Evolutionary conservation across 2,888 invertebrate species (phyloP), one percentile per base, ranked within the genome.

Genomic region (Harmothoe impar): DNA sequence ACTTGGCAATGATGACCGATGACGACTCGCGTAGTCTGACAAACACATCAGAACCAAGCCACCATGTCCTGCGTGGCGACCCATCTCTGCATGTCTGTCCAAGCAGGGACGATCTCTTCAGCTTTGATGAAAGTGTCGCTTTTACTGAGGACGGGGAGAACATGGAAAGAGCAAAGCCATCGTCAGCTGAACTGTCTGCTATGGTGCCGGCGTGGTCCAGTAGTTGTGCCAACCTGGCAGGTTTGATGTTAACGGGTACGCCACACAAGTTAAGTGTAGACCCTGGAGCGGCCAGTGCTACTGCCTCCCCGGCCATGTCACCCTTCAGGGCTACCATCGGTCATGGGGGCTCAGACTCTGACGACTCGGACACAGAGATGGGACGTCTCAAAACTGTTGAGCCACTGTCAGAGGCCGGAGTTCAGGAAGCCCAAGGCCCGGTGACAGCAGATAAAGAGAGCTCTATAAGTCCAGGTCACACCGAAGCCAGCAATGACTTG

Each of bases 191-290:
- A 29, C 15, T 72, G 29, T 72, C 72, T 29, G 5, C 72, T 29
- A 51, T 51, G 43, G 54, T 54, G 12, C 56, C 54, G 15, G 29
- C 25, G 5, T 54, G 52, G 86, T 86, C 86, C 17, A 54, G 17
- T n/a, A 86, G 86, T 29, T 81, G 81, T 43, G n/a, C 5, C 20
- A 86, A 29, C 31, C 56, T 86, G 5, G 51, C 86, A 25, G 52
- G 23, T 0, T 54, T 86, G 10, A 33, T 86, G 5, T n/a, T 86
- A 54, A 29, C 86, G 0, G 52, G 52, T 0, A 86, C 86, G 20
- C 86, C 86, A n/a, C 86, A 86, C 7, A 86, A 86, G 31, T 52
- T 86, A 3, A 86, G 86, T 29, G 86, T 86, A 3, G 86, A 86
- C 86, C 86, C 86, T 52, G 86, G 86, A 7, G 86, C 86, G 0